These are phyloP conservation scores for Goniozus legneri DNA, from an alignment of 1,140 invertebrate species.

Conservation along the genomic window DNA sequence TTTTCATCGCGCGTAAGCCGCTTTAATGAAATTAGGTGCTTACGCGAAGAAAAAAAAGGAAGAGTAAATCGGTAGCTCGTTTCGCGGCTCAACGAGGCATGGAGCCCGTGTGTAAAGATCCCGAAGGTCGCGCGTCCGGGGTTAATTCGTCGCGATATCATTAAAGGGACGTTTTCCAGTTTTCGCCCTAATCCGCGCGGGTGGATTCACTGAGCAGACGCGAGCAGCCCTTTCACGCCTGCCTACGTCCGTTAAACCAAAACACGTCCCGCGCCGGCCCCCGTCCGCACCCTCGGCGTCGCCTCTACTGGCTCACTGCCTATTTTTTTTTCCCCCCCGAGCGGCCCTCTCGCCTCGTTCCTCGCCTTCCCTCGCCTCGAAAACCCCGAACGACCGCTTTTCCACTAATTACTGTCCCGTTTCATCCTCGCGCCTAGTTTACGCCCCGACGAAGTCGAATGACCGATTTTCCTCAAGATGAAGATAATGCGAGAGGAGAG, in stretches of 20 bases:
- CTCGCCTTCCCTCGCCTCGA: too few relatives aligned
- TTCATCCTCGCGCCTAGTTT: slow-evolving; percentile 44
- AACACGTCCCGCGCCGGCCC: slow-evolving; percentile 18
- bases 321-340: too few relatives aligned
- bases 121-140: slow-evolving; percentile 25
- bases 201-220: slow-evolving; percentile 52
- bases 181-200: slow-evolving; percentile 53
- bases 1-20: too few relatives aligned
- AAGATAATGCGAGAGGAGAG: too few relatives aligned
- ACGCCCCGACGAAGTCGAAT: slow-evolving; percentile 29
- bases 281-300: slow-evolving; percentile 8
- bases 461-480: too few relatives aligned
- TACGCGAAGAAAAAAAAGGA: slow-evolving; percentile 8
- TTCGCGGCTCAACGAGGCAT: slow-evolving; percentile 6
- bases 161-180: slow-evolving; percentile 55
- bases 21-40: too few relatives aligned
- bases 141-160: slow-evolving; percentile 47
- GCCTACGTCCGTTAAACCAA: slow-evolving; percentile 35
- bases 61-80: neutral
- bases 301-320: slow-evolving; percentile 6
- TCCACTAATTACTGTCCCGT: slow-evolving; percentile 50
- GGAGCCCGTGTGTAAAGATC: slow-evolving; percentile 7
- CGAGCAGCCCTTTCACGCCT: slow-evolving; percentile 35
- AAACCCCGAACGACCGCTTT: too few relatives aligned
- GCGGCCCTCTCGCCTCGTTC: too few relatives aligned